Base-by-base conservation (phyloP, 2,797 vertebrate genomes). In the Eurystomus glaucurus region DNA sequence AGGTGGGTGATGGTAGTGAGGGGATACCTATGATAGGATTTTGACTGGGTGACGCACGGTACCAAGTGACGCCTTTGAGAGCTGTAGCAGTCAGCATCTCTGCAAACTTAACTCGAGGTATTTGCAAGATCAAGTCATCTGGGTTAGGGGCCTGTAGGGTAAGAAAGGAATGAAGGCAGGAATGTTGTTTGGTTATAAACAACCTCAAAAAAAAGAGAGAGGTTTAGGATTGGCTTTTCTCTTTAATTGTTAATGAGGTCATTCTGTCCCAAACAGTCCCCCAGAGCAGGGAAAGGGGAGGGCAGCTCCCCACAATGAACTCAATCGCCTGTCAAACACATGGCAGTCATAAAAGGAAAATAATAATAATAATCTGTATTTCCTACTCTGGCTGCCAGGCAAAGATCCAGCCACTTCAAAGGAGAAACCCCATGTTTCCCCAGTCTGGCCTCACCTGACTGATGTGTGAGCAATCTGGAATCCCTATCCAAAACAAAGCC, bases 321-420 rank as follows among this genome's bases (percentile, higher is more conserved):
- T 95, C 87, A 91, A 90, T 95, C 14, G 5, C 86, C 85, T 96
- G 95, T 96, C 85, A 95, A 96, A 95, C 96, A 98, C 95, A 98
- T 97, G 93, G 91, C 93, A 95, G 95, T 72, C 97, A 97, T 97
- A 98, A 98, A 98, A 98, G 79, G 64, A 90, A 91, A 93, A 97
- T 65, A 97, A 97, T 92, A 96, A 97, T 87, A 94, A 93, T 91
- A 93, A 95, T 97, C 62, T 94, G 68, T 93, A 94, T 97, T 97
- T 97, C 97, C 98, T 98, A 94, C 76, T 98, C 96, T 84, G 94
- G 85, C 88, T 95, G 95, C 94, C 95, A 85, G 94, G 96, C 93
- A 97, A 94, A 96, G 93, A 91, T 98, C 90, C 87, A 97, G 95
- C 69, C 95, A 98, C 96, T 98, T 98, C 98, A 99, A 98, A 99